A percentile compares a stretch with the other conserved stretches of the same genome.
phyloP scores from a whole-genome alignment of 2,797 vertebrate species.

The Octomys mimax region DNA sequence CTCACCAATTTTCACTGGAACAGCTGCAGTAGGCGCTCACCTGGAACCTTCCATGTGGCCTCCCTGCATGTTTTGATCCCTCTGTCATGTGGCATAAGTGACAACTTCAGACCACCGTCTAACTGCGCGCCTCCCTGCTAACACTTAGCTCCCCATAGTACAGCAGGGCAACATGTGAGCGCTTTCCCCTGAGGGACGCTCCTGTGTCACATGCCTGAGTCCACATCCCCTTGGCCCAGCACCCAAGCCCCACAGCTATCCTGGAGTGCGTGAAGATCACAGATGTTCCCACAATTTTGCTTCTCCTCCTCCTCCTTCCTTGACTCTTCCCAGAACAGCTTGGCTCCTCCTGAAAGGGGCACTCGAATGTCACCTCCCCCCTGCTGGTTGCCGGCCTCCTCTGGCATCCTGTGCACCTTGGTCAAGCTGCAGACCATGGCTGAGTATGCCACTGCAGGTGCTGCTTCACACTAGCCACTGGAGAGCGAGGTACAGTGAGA shows the following conservation, averaged over 20 bases:
- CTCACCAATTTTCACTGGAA: background rate
- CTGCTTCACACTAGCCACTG: background rate
- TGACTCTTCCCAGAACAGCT: background rate
- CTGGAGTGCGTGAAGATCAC: background rate
- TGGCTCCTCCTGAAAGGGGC: background rate
- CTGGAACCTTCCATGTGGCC: background rate
- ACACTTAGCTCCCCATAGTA: background rate
- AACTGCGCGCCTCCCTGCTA: background rate
- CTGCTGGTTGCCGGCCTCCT: background rate
- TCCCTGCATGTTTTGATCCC: background rate
- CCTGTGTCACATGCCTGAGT: fast-evolving
- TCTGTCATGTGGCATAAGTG: background rate
- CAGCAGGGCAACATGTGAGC: background rate
- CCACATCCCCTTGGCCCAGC: no score
- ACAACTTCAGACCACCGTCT: background rate
- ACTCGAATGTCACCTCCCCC: background rate
- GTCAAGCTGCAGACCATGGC: fast-evolving
- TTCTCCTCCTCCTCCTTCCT: background rate
- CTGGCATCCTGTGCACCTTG: background rate
- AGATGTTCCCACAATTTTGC: background rate
- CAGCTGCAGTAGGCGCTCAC: background rate
- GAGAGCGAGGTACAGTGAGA: no score
- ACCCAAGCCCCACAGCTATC: fast-evolving
- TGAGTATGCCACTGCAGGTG: background rate
- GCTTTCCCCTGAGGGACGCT: background rate